Evolutionary conservation across 2,888 invertebrate species (phyloP).

Genomic region (Agrochola lota): DNA sequence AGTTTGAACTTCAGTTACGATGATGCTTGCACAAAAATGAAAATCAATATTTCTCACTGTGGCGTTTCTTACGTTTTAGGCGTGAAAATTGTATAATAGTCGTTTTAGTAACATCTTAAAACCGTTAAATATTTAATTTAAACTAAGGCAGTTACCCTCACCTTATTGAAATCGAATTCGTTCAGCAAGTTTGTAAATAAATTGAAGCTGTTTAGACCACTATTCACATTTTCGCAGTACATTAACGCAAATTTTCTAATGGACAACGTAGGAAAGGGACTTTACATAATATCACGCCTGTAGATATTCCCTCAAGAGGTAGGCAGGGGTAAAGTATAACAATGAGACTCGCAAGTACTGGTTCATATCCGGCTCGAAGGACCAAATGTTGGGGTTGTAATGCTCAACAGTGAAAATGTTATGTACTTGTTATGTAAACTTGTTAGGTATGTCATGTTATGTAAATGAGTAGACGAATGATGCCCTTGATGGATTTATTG

Average conservation of each 20-base stretch:
- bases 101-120: conserved; percentile 20
- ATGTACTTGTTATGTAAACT: too few species aligned
- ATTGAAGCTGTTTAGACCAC: neutral
- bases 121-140: conserved; percentile 16
- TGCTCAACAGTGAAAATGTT: too few species aligned
- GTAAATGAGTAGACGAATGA: too few species aligned
- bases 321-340: too few species aligned
- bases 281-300: neutral
- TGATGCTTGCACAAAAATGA: conserved; percentile 2
- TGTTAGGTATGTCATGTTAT: too few species aligned
- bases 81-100: conserved; percentile 13
- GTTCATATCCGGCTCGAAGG: too few species aligned
- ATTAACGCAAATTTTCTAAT: neutral
- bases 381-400: too few species aligned
- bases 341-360: too few species aligned
- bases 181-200: conserved; percentile 15
- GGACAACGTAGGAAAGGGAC: neutral
- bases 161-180: conserved; percentile 20
- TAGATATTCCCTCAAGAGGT: neutral
- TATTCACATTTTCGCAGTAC: neutral
- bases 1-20: neutral
- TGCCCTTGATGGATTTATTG: too few species aligned
- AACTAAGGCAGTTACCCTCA: neutral
- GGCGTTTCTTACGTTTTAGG: neutral
- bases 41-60: conserved; percentile 18